Evolutionary conservation across 2,113 vertebrate genomes (phyloP), one percentile per base, ranked within the genome.

Genomic region (Mesocricetus auratus): DNA sequence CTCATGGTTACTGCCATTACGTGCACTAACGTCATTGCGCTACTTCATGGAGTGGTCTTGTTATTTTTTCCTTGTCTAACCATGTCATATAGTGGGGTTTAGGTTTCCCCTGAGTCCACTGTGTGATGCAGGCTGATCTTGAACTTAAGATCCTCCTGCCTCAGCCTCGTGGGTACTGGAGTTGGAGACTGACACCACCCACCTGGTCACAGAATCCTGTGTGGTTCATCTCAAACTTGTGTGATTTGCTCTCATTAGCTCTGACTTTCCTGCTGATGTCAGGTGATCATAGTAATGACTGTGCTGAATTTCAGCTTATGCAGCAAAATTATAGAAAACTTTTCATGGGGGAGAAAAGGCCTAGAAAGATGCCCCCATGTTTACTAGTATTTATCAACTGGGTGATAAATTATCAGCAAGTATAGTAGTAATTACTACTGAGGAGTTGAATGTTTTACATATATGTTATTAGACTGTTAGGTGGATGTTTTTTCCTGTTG

Each of bases 171-270:
- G n/a, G 22, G 36, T 85, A 5, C 68, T 74, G 15, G 68, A 15
- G 11, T 56, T 39, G 8, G 31, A 56, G 33, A 4, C 8, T 36
- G n/a, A 24, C 7, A 5, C 22, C 68, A 26, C 47, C 22, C 33
- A 24, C 36, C 13, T 10, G 15, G n/a, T 77, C 5, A 0, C 56
- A 11, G 21, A 31, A 19, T 36, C 56, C 62, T 16, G 1, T 0
- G 10, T 12, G 33, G 26, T 78, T 78, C 15, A 22, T 47, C 17
- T 33, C 62, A 50, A 45, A 47, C 19, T 7, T 77, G 62, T 31
- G 29, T 87, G 69, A 26, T 42, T 39, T 73, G 68, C 13, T 79
- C 86, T 71, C 60, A 10, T 69, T 53, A 17, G 66, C 33, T 56
- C 31, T 56, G 16, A 53, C 45, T 74, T 78, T 82, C 36, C 19